These are phyloP conservation scores for Chiloscyllium punctatum DNA, from an alignment of 2,797 vertebrate genomes.

Conservation along the genomic window DNA sequence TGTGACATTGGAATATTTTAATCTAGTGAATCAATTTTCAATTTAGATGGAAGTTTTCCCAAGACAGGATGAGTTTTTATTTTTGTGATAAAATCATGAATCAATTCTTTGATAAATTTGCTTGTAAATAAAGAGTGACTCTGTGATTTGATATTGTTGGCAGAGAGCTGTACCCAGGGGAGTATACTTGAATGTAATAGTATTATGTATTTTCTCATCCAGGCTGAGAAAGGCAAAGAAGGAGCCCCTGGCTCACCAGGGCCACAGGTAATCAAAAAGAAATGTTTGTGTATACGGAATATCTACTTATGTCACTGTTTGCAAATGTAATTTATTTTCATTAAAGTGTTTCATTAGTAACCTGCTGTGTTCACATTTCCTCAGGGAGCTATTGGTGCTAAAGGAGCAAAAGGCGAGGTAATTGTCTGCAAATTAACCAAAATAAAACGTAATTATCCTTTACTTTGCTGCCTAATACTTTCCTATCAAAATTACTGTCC, in stretches of 20 bases:
- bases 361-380: constrained; percentile 44
- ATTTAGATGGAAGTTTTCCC: neutral
- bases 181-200: neutral
- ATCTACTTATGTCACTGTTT: constrained; percentile 44
- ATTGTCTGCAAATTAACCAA: constrained; percentile 44
- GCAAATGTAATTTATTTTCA: neutral
- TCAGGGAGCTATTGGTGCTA: constrained; percentile 65
- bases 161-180: neutral
- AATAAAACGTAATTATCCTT: neutral
- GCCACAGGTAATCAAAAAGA: constrained; percentile 50
- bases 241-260: constrained; percentile 58
- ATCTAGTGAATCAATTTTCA: neutral
- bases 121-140: neutral
- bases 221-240: constrained; percentile 60
- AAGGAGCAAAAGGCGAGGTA: constrained; percentile 71
- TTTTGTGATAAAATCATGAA: neutral
- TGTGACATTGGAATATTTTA: neutral
- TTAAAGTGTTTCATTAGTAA: constrained; percentile 39
- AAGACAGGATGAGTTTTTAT: neutral
- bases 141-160: neutral
- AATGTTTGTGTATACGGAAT: constrained; percentile 39
- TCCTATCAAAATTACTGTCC: neutral
- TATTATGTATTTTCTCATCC: constrained; percentile 38
- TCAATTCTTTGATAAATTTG: neutral
- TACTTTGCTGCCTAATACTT: neutral